Base-by-base conservation (phyloP, 2,888 invertebrate genomes). In the Protophormia terraenovae region DNA sequence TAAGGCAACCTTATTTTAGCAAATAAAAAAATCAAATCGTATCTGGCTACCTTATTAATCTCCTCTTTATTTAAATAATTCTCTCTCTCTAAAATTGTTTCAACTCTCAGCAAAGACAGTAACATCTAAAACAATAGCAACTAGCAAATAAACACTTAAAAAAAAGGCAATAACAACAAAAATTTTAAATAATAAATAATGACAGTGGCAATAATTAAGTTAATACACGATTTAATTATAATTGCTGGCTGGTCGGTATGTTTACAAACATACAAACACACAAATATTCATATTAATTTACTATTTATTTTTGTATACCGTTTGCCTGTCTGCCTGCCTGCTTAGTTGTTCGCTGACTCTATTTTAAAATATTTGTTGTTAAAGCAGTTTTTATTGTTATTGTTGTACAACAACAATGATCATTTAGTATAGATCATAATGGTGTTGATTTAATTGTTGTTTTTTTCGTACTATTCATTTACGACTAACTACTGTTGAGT, bases 221-320 rank as follows among this genome's bases (percentile, higher is more conserved):
- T 47, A 75, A 75, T 73, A 67, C 47, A 27, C 58, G 50, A 81
- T 75, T 75, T 75, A 73, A 80, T 73, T 73, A 73, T 67, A 58
- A 75, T 60, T 67, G 60, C 16, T 24, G 38, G 62, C 29, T 60
- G n/a, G n/a, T n/a, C 16, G 29, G 58, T 7, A 14, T n/a, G 60
- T 12, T 60, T 60, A 35, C 60, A 35, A 22, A 35, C 16, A 24
- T 24, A 5, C 24, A 60, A 22, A 32, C 14, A 35, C 0, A 10
- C 16, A 22, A 7, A 45, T 19, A 60, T 32, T 50, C 50, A 4
- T 45, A 12, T n/a, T 35, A 32, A 53, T 16, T 66, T 12, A 24
- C 24, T 55, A 38, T 35, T 53, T 50, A 6, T 12, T 67, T 67
- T 50, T 19, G 8, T 41, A 29, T 35, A 27, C 29, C 22, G 10